Percentiles rank a stretch among this genome's conserved stretches.
Evolutionary conservation across 2,888 invertebrate species (phyloP).

Genomic region (Ashinkailepas kermadecensis): DNA sequence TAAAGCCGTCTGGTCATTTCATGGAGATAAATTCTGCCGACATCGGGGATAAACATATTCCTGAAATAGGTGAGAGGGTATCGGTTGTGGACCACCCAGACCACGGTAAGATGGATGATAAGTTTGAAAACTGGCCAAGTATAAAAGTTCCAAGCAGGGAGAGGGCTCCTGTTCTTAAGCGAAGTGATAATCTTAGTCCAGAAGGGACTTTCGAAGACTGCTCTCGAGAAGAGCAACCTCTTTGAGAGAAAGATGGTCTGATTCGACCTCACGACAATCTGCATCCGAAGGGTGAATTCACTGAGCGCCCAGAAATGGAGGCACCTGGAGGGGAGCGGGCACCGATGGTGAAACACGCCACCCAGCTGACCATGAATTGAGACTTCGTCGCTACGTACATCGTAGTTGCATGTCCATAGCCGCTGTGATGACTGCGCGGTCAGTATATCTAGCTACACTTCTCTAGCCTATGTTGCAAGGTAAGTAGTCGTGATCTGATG

Average conservation of each 20-base stretch:
- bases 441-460: too few species aligned
- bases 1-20: neutral
- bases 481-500: too few species aligned
- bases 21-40: neutral
- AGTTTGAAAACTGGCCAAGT: neutral
- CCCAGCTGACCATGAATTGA: constrained; percentile 51
- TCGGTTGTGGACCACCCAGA: neutral
- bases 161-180: constrained; percentile 25
- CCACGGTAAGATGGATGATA: neutral
- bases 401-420: too few species aligned
- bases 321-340: constrained; percentile 42
- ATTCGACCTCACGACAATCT: constrained; percentile 40
- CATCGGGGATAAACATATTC: neutral
- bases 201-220: constrained; percentile 48
- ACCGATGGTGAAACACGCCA: constrained; percentile 35
- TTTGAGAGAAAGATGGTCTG: constrained; percentile 44
- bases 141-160: neutral
- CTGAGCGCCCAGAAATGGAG: constrained; percentile 50
- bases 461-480: too few species aligned
- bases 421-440: too few species aligned
- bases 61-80: neutral
- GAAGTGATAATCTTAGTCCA: constrained; percentile 32
- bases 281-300: constrained; percentile 46
- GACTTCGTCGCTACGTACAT: too few species aligned
- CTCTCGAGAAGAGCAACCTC: constrained; percentile 44